These are phyloP conservation scores for Coturnix japonica DNA, from an alignment of 2,113 vertebrate genomes.

Conservation along the genomic window DNA sequence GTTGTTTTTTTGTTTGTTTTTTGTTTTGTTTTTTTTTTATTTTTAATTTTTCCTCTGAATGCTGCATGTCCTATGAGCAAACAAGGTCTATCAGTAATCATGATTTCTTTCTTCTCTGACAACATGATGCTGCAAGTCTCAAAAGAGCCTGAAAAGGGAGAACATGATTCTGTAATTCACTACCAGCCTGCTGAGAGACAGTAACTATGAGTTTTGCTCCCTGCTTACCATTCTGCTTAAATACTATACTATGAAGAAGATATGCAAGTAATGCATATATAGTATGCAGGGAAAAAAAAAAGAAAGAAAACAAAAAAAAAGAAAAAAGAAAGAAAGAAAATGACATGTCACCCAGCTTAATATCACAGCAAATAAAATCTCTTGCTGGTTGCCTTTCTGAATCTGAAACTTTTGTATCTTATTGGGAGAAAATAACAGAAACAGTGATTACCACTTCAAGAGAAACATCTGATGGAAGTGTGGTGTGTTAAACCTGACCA, in stretches of 20 bases:
- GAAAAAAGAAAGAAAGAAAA: not conserved
- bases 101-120: not conserved
- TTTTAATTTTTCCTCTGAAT: not conserved
- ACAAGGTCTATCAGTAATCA: not conserved
- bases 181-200: not conserved
- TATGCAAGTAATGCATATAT: not conserved
- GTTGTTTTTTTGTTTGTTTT: no score
- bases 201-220: not conserved
- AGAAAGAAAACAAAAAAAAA: no score
- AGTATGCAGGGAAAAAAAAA: no score
- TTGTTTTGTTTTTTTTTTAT: not conserved
- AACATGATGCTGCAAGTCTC: not conserved
- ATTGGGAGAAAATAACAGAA: not conserved
- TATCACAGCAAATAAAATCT: not conserved
- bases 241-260: not conserved
- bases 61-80: not conserved
- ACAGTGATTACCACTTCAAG: not conserved
- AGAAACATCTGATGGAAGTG: not conserved
- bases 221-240: not conserved
- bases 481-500: not conserved
- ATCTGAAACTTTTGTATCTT: not conserved
- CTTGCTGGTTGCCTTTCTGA: not conserved
- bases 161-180: not conserved
- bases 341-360: not conserved
- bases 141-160: not conserved